Percentiles rank a stretch among this genome's conserved stretches.
These are phyloP conservation scores for Falco rusticolus DNA, from an alignment of 2,797 vertebrate genomes.

Conservation along the genomic window DNA sequence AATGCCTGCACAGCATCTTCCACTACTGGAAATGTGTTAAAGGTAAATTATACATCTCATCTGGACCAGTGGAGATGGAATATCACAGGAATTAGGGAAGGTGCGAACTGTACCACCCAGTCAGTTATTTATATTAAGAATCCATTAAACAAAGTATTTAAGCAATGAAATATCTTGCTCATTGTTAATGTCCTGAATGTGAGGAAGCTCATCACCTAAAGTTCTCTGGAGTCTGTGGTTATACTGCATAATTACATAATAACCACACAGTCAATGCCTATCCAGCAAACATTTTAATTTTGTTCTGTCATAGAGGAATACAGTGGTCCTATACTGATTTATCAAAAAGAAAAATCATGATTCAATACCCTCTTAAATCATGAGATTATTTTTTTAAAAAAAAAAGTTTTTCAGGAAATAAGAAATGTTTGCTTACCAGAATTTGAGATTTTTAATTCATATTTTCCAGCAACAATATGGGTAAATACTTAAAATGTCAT, in stretches of 20 bases:
- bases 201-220: not conserved
- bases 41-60: not conserved
- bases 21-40: not conserved
- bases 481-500: not conserved
- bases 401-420: not conserved
- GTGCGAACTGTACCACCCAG: not conserved
- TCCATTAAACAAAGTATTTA: not conserved
- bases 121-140: not conserved
- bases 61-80: not conserved
- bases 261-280: not conserved
- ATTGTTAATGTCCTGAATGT: not conserved
- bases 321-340: not conserved
- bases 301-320: not conserved
- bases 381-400: not conserved
- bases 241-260: not conserved
- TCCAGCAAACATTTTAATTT: slow-evolving; percentile 1
- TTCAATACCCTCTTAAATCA: not conserved
- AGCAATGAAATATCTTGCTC: not conserved
- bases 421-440: not conserved
- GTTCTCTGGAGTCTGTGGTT: not conserved
- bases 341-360: not conserved
- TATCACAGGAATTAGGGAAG: not conserved
- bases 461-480: not conserved
- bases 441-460: not conserved
- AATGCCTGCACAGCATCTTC: not conserved